Evolutionary conservation across 2,888 invertebrate genomes (phyloP).

Genomic region (Cyclophora albipunctata): DNA sequence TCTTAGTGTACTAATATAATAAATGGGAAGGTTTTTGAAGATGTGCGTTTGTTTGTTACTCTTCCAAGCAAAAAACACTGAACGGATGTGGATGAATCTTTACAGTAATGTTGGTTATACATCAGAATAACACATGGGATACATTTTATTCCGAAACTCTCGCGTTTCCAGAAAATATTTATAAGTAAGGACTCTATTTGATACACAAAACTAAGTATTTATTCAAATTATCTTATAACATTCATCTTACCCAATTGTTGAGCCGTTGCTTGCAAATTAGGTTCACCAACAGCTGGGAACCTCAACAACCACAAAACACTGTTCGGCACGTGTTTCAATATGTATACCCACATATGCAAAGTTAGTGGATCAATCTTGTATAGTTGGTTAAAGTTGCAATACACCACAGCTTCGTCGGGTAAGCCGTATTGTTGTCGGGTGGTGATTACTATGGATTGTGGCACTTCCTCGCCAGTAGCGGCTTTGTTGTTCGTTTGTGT

Average conservation of each 20-base stretch:
- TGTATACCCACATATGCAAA: slow-evolving; percentile 96
- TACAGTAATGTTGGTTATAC: no score
- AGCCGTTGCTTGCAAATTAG: slow-evolving; percentile 87
- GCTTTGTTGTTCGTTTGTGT: slow-evolving; percentile 98
- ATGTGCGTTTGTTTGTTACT: background rate
- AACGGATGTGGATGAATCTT: no score
- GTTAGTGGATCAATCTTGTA: slow-evolving; percentile 99
- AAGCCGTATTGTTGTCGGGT: slow-evolving; percentile 96
- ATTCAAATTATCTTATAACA: no score
- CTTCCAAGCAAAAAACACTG: no score
- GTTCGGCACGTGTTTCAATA: slow-evolving; percentile 95
- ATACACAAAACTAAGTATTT: no score
- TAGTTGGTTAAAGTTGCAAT: slow-evolving; percentile 99
- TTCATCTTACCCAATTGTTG: slow-evolving; percentile 80
- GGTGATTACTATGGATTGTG: slow-evolving; percentile 96
- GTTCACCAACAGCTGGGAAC: slow-evolving; percentile 95
- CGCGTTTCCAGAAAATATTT: no score
- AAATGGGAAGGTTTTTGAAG: background rate
- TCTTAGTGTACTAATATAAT: background rate
- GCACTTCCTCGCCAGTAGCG: slow-evolving; percentile 98
- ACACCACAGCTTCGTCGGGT: slow-evolving; percentile 97
- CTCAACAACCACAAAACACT: slow-evolving; percentile 95
- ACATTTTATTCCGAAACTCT: no score
- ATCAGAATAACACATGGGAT: no score
- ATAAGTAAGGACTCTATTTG: no score